Evolutionary conservation across 2,888 invertebrate genomes (phyloP), one percentile per base, ranked within the genome.

Genomic region (Ormyrus nitidulus): DNA sequence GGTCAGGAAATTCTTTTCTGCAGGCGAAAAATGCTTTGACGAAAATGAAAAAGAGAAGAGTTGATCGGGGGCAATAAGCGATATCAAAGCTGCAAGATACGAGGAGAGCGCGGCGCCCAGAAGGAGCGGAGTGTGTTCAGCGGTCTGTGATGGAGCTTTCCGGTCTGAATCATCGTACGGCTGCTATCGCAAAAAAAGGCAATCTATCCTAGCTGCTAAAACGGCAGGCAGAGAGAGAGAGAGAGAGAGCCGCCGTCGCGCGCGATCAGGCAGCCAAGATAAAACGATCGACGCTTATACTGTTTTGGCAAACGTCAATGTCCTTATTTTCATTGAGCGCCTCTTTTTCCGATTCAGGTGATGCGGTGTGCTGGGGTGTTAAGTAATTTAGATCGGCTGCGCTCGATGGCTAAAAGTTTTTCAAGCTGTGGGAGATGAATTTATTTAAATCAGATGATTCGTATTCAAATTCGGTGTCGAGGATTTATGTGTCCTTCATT

Each of bases 101-200:
- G 19, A 19, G 6, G 13, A 5, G 8, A 10, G 13, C 58, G 13
- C 58, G 19, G 51, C 10, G 70, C 51, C 58, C 62, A 65, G 59
- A 75, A 51, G 44, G 74, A 66, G 49, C 72, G 66, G 58, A 9
- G 34, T 62, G 65, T 74, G 79, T 62, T 69, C 77, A 69, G 53
- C 64, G 44, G 61, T 48, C 71, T 51, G 73, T 49, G 53, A 73
- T 65, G 59, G 69, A 79, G 71, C 74, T 77, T 81, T 82, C 73
- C 73, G 73, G 59, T 73, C 73, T 72, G 78, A 76, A 70, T 81
- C 70, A 68, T 79, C 72, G 56, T 8, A 11, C n/a, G 44, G 49
- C 13, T 10, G n/a, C 46, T 44, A 6, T 49, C 5, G 64, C 48
- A 59, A 75, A 65, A 65, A 54, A 46, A 64, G 64, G 0, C 73